Percentiles rank a stretch among this genome's conserved stretches.
phyloP scores from a whole-genome alignment of 2,113 vertebrate genomes.

The Syrmaticus mikado region DNA sequence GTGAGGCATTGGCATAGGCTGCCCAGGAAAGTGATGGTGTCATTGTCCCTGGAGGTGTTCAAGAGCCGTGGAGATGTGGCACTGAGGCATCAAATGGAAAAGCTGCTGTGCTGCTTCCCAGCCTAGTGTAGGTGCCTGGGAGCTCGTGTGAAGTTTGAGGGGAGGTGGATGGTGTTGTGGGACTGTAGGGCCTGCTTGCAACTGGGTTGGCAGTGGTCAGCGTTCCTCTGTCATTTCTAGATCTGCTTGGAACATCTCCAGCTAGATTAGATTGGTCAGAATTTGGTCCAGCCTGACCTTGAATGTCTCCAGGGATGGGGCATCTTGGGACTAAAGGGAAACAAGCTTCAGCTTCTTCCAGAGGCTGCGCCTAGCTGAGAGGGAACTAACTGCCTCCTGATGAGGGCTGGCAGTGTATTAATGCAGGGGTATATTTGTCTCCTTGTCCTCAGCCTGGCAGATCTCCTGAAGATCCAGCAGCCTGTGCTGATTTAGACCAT shows the following conservation, averaged over 20 bases:
- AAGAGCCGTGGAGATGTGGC: too few species aligned
- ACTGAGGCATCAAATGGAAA: not conserved
- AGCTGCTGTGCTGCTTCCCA: not conserved
- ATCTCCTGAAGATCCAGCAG: not conserved
- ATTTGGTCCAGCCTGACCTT: too few species aligned
- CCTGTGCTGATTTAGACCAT: not conserved
- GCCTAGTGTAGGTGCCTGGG: not conserved
- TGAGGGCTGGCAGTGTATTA: not conserved
- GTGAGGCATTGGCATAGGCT: too few species aligned
- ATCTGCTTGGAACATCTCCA: not conserved
- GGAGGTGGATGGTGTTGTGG: not conserved
- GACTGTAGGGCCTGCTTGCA: not conserved
- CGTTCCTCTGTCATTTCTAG: not conserved
- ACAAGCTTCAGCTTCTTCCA: rapidly evolving
- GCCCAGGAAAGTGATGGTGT: too few species aligned
- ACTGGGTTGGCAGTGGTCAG: not conserved
- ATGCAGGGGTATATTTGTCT: not conserved
- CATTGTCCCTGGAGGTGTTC: too few species aligned
- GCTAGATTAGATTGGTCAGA: too few species aligned
- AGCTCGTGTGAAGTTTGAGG: not conserved
- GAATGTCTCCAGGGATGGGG: too few species aligned
- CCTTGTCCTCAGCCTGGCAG: not conserved
- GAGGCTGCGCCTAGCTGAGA: not conserved
- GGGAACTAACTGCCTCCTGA: not conserved
- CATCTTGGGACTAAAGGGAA: not conserved